A percentile compares a stretch with the other conserved stretches of the same genome.
Conservation (phyloP, 2,113 vertebrate species). For the Aythya baeri region DNA sequence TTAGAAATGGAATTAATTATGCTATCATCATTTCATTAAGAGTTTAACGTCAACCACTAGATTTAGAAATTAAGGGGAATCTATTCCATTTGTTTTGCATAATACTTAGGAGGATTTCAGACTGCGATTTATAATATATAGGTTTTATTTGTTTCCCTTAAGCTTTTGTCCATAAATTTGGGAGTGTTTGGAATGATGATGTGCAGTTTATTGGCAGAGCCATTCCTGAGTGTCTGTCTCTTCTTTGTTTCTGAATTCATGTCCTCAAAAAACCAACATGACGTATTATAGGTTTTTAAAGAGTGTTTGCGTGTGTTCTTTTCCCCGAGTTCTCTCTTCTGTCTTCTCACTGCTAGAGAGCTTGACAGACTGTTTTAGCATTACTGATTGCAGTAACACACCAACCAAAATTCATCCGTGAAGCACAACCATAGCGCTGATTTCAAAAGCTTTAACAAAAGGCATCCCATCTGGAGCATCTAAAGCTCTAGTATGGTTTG, state of each 20-base stretch:
- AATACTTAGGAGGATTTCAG: not conserved
- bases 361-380: slow-evolving; percentile 56
- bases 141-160: slow-evolving; percentile 20
- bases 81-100: not conserved
- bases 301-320: not conserved
- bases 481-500: slow-evolving; percentile 49
- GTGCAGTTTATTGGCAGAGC: not conserved
- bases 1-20: not conserved
- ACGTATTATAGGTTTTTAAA: not conserved
- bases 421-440: slow-evolving; percentile 29
- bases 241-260: slow-evolving; percentile 6
- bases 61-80: not conserved
- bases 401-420: slow-evolving; percentile 32
- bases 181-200: not conserved
- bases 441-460: slow-evolving; percentile 63
- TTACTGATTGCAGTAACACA: slow-evolving; percentile 57
- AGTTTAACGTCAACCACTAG: not conserved
- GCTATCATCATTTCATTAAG: not conserved
- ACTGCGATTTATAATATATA: not conserved
- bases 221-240: not conserved
- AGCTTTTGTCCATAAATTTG: not conserved
- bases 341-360: slow-evolving; percentile 6
- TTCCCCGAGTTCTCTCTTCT: slow-evolving; percentile 29
- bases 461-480: slow-evolving; percentile 29
- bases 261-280: not conserved